A percentile compares a stretch with the other conserved stretches of the same genome.
Evolutionary conservation across 2,113 vertebrate genomes (phyloP).

Genomic region (Chinchilla lanigera): DNA sequence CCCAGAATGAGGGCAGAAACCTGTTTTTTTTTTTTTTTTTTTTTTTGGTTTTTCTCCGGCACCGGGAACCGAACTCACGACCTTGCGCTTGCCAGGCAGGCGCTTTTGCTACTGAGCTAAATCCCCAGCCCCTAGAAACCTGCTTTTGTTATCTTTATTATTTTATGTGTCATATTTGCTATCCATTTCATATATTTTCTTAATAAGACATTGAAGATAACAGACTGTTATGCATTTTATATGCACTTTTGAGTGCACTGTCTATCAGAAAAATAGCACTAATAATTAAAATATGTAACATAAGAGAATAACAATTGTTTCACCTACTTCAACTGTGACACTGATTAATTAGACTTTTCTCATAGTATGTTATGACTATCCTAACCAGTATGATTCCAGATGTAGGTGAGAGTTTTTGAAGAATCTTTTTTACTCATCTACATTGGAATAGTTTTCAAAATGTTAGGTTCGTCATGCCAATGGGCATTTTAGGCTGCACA

Average conservation of each 20-base stretch:
- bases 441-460: not conserved
- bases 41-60: too few relatives aligned
- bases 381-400: not conserved
- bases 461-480: not conserved
- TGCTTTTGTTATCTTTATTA: not conserved
- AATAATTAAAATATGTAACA: conserved; percentile 13
- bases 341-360: not conserved
- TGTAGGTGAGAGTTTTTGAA: not conserved
- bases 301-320: not conserved
- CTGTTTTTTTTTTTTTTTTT: too few relatives aligned
- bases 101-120: too few relatives aligned
- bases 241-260: not conserved
- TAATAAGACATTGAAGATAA: not conserved
- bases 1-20: not conserved
- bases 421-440: not conserved
- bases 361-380: not conserved
- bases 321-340: not conserved
- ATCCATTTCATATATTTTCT: not conserved
- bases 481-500: conserved; percentile 1
- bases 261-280: not conserved
- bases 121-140: too few relatives aligned
- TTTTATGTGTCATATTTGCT: not conserved
- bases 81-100: too few relatives aligned
- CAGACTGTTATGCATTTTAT: not conserved
- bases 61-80: too few relatives aligned